Evolutionary conservation across 2,888 invertebrate species (phyloP), one percentile per base, ranked within the genome.

Genomic region (Andrena fulva): DNA sequence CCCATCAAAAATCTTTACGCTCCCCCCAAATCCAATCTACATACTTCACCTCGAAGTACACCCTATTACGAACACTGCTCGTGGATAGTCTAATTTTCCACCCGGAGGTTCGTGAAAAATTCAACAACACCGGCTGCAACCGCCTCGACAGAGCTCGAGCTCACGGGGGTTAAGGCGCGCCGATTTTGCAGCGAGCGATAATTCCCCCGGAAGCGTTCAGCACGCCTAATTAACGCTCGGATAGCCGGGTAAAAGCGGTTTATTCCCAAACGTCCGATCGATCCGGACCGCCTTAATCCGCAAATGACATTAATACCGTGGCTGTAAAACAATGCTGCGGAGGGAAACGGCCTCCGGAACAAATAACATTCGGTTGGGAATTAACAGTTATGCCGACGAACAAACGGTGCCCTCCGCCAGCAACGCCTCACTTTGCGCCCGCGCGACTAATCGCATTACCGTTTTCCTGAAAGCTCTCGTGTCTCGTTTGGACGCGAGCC

Each of bases 371-470:
- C 78, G 56, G 69, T 66, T 10, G 68, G 35, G 80, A 79, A 86
- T 86, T 86, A 87, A 85, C 85, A 71, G 75, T 85, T 77, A 83
- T 72, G 77, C 66, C 67, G 72, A 62, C 75, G 85, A 72, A 85
- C 82, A 82, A 85, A 82, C 79, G 69, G 63, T 73, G 67, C 75
- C 63, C 52, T 56, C 64, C 8, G 10, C 20, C 60, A 16, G n/a
- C 59, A 29, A 10, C 71, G 60, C 66, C 70, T 68, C 79, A 71
- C 79, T 85, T 87, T 77, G 60, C 82, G 63, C 76, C 62, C 83
- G 42, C 82, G 78, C 78, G 50, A 78, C 84, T 88, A 89, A 88
- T 89, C 88, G 88, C 84, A 89, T 89, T 89, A 89, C 78, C 82
- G 82, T 85, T 85, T 85, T 81, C 80, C 75, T 74, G 79, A 78